Evolutionary conservation across 2,888 invertebrate species (phyloP).

Genomic region (Prosopocoilus inquinatus): DNA sequence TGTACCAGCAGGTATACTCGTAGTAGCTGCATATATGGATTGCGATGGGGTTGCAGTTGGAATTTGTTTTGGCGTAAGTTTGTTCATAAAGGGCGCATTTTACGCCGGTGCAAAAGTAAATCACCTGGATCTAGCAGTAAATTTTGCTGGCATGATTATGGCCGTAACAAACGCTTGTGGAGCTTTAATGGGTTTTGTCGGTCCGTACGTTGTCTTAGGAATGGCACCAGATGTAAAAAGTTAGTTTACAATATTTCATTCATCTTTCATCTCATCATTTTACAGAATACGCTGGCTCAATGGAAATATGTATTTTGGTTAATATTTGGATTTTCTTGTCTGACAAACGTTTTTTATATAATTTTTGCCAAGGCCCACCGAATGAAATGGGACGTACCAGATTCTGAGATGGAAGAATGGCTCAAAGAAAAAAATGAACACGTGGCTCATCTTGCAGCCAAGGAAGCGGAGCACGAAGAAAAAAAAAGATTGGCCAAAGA

Average conservation of each 20-base stretch:
- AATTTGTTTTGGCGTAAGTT: conserved; percentile 12
- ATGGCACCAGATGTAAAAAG: conserved; percentile 17
- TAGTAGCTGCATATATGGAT: conserved; percentile 17
- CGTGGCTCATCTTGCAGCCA: not conserved
- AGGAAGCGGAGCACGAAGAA: not conserved
- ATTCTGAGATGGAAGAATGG: conserved; percentile 6
- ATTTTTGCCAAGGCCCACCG: conserved; percentile 10
- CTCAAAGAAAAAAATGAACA: conserved; percentile 1
- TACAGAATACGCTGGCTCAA: conserved; percentile 15
- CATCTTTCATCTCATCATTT: not conserved
- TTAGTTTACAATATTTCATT: not conserved
- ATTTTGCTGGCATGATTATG: conserved; percentile 26
- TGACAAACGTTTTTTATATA: conserved; percentile 14
- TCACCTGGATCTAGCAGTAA: conserved; percentile 23
- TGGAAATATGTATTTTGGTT: conserved; percentile 19
- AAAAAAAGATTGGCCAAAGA: not conserved
- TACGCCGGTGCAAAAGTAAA: conserved; percentile 26
- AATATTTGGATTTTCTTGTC: conserved; percentile 8
- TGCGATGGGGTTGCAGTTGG: conserved; percentile 15
- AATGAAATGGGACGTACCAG: conserved; percentile 17
- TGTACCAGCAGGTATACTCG: conserved; percentile 7
- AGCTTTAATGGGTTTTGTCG: conserved; percentile 17
- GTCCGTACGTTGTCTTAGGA: conserved; percentile 17
- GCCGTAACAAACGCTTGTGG: conserved; percentile 26
- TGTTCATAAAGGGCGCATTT: conserved; percentile 21